These are phyloP conservation scores for Bombus fervidus DNA, from an alignment of 1,140 invertebrate species.

Conservation along the genomic window DNA sequence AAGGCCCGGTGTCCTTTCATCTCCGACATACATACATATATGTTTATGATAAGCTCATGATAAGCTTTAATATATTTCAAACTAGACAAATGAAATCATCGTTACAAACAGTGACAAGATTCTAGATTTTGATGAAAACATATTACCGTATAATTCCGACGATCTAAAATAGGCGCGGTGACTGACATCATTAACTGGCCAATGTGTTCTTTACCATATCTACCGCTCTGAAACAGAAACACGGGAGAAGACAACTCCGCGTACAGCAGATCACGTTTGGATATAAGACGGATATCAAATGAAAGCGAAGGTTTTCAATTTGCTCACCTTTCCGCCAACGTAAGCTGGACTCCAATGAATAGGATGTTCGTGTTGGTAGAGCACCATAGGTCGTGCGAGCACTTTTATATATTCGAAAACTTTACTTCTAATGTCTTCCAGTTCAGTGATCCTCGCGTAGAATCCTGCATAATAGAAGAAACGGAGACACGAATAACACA, in stretches of 20 bases:
- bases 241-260: background rate
- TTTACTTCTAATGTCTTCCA: constrained; percentile 92
- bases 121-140: background rate
- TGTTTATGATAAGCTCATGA: no score
- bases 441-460: constrained; percentile 92
- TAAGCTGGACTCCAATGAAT: constrained; percentile 96
- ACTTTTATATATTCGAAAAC: constrained; percentile 96
- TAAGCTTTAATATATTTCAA: background rate
- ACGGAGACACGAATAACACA: background rate
- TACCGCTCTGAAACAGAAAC: constrained; percentile 84
- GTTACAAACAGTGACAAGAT: background rate
- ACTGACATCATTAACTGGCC: constrained; percentile 94
- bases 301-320: background rate
- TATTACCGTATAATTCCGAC: constrained; percentile 93
- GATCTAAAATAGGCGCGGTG: constrained; percentile 95
- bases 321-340: constrained; percentile 90
- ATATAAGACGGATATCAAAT: no score
- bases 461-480: constrained; percentile 85
- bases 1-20: no score
- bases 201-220: constrained; percentile 86
- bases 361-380: constrained; percentile 94
- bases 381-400: constrained; percentile 94
- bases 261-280: background rate
- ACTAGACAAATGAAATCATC: background rate
- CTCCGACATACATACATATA: background rate